Evolutionary conservation across 2,888 invertebrate genomes (phyloP), one percentile per base, ranked within the genome.

Genomic region (Resseliella maxima): DNA sequence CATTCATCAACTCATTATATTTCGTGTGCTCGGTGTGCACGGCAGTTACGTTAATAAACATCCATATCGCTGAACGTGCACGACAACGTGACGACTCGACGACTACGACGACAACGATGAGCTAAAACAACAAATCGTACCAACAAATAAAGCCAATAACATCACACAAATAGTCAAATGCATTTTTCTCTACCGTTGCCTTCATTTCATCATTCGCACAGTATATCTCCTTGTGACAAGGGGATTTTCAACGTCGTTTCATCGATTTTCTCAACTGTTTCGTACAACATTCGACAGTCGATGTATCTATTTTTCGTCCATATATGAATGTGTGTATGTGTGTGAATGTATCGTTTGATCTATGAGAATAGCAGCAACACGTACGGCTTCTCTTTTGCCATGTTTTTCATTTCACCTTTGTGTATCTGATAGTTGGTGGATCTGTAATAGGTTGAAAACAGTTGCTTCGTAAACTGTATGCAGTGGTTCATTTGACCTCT

Each of bases 401-500:
- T 72, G 72, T 72, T 72, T 31, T 72, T 15, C 72, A 72, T 72
- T 72, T 72, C 72, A 72, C 72, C 72, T 72, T 72, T 72, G 31
- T 72, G 72, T 72, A 18, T 72, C 18, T 72, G 72, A 72, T 72
- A 27, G 59, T 59, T 31, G 12, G 12, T 12, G 46, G 15, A 50
- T 8, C 72, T 5, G 15, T 72, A 72, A 72, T 72, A 72, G 31
- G 72, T 72, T 72, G 72, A 31, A 72, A 72, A 72, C 72, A 72
- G 72, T 72, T 72, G 72, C 72, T 27, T 27, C 35, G 72, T 18
- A 72, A 72, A 72, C 72, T 72, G 31, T 35, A 31, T 31, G 72
- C 72, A 72, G 72, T 72, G 72, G 31, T 72, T 72, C 72, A 72
- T 72, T 72, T 72, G 72, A 72, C 72, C 72, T 72, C 72, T 72